Conservation (phyloP, 1,140 invertebrate genomes). For the Harpegnathos saltator region DNA sequence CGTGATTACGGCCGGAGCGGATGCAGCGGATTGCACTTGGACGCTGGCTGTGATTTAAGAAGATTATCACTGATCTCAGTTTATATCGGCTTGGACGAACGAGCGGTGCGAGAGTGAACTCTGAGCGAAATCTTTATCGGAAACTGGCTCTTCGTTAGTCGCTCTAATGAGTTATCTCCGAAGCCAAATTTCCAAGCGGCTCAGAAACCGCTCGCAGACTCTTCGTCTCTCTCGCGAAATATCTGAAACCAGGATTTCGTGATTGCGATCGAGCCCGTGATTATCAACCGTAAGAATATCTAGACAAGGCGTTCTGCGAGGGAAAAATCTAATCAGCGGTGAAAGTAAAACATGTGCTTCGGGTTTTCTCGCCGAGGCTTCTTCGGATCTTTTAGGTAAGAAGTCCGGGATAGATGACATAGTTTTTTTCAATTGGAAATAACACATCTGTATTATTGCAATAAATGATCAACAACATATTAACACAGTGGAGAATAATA, state of each 20-base stretch:
- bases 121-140: constrained; percentile 48
- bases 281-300: too few relatives aligned
- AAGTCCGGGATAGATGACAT: too few relatives aligned
- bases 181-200: not conserved
- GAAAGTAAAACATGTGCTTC: too few relatives aligned
- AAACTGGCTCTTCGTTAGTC: constrained; percentile 37
- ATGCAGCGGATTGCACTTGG: not conserved
- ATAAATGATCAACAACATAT: too few relatives aligned
- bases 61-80: constrained; percentile 50
- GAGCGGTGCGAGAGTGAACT: constrained; percentile 34
- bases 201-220: not conserved
- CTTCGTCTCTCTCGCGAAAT: not conserved
- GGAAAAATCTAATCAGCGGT: too few relatives aligned
- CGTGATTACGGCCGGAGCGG: not conserved
- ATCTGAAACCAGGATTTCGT: constrained; percentile 2
- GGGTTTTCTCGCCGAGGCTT: too few relatives aligned
- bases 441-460: too few relatives aligned
- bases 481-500: too few relatives aligned
- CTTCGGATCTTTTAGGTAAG: too few relatives aligned
- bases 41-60: constrained; percentile 21
- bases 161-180: constrained; percentile 16
- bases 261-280: not conserved
- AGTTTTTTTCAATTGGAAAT: too few relatives aligned
- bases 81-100: constrained; percentile 37
- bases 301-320: too few relatives aligned